These are phyloP conservation scores for Acestrorhynchus altus DNA, from an alignment of 2,797 vertebrate species.

Conservation along the genomic window DNA sequence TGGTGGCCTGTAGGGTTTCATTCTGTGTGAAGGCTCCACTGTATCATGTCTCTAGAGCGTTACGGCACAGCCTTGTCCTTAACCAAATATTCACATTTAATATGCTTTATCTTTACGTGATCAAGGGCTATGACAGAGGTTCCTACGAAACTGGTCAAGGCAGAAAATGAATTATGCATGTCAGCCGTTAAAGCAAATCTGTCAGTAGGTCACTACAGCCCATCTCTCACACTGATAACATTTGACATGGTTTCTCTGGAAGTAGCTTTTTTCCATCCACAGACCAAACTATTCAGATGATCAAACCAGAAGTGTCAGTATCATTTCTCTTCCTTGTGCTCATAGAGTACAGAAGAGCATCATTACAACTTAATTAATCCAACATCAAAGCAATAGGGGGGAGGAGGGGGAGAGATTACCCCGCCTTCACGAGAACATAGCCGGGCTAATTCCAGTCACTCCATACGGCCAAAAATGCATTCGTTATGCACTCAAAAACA, in stretches of 20 bases:
- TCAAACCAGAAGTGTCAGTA: slow-evolving; percentile 29
- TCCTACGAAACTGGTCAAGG: background rate
- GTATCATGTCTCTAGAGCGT: background rate
- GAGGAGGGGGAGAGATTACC: slow-evolving; percentile 44
- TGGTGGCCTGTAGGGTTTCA: background rate
- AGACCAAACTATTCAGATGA: slow-evolving; percentile 39
- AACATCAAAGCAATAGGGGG: slow-evolving; percentile 55
- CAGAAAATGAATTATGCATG: slow-evolving; percentile 40
- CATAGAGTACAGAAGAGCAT: slow-evolving; percentile 21
- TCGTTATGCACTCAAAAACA: slow-evolving; percentile 49
- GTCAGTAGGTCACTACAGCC: slow-evolving; percentile 8
- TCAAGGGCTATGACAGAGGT: background rate
- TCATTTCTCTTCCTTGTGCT: slow-evolving; percentile 21
- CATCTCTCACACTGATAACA: slow-evolving; percentile 18
- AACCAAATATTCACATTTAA: slow-evolving; percentile 14
- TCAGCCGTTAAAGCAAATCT: slow-evolving; percentile 21
- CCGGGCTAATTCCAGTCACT: slow-evolving; percentile 46
- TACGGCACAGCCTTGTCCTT: background rate
- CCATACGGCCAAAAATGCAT: slow-evolving; percentile 37
- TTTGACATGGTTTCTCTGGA: background rate
- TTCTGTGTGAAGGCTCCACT: background rate
- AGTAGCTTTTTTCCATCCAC: slow-evolving; percentile 27
- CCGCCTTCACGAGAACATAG: slow-evolving; percentile 38
- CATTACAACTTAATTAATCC: slow-evolving; percentile 54
- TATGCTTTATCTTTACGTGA: background rate